Conservation (phyloP, 2,797 vertebrate genomes). For the Apogon hyalosoma region DNA sequence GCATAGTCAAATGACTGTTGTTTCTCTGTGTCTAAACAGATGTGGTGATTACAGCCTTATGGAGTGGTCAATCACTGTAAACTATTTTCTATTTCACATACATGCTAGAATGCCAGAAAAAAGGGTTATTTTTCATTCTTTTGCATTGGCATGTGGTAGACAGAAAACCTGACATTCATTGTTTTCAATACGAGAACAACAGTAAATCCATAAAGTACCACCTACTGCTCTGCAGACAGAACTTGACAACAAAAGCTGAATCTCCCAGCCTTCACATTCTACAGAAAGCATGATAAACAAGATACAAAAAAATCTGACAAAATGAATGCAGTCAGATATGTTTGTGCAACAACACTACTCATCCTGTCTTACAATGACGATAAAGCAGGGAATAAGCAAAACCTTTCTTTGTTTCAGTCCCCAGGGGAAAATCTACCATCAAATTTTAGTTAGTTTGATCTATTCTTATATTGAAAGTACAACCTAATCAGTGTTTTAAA, state of each 20-base stretch:
- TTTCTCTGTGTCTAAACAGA: neutral
- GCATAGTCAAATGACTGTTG: neutral
- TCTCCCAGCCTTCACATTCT: slow-evolving; percentile 41
- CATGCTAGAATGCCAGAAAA: neutral
- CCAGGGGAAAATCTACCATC: slow-evolving; percentile 3
- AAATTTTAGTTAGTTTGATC: neutral
- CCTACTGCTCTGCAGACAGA: slow-evolving; percentile 57
- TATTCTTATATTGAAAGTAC: slow-evolving; percentile 16
- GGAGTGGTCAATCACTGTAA: neutral
- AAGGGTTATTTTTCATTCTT: slow-evolving; percentile 15
- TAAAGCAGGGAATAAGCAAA: slow-evolving; percentile 10
- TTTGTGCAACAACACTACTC: slow-evolving; percentile 38
- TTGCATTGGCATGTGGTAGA: slow-evolving; percentile 36
- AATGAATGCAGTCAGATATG: slow-evolving; percentile 35
- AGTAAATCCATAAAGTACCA: slow-evolving; percentile 63
- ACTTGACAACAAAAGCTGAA: slow-evolving; percentile 58
- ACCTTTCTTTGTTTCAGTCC: slow-evolving; percentile 2
- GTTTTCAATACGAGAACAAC: slow-evolving; percentile 50
- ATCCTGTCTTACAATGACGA: slow-evolving; percentile 15
- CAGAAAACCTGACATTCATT: slow-evolving; percentile 53
- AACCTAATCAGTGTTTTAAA: neutral
- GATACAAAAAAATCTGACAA: slow-evolving; percentile 35
- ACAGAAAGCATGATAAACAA: slow-evolving; percentile 46
- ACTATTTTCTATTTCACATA: slow-evolving; percentile 1
- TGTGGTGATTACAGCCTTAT: neutral